Base-by-base conservation (phyloP, 2,113 vertebrate species). In the Myodes glareolus region DNA sequence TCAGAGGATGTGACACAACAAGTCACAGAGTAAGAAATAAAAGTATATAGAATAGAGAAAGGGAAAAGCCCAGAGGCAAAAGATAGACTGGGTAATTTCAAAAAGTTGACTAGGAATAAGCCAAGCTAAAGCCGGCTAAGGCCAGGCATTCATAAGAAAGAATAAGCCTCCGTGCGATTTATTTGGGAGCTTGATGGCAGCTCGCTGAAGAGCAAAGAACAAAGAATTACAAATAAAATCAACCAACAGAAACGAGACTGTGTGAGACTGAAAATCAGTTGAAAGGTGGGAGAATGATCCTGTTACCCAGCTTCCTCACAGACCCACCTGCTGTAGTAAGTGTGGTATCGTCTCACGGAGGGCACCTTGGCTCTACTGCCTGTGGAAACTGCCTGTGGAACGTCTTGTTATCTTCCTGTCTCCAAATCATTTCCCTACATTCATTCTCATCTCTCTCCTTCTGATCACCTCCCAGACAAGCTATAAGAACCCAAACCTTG, bases 391-490 rank as follows among this genome's bases (percentile, higher is more conserved):
- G 36, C 2, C 63, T 31, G 1, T 3, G 7, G 23, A 25, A 27
- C 0, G 27, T 1, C n/a, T 82, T 61, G 80, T n/a, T 45, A 4
- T 90, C 45, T 17, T 76, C 70, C 25, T 33, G 39, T n/a, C 14
- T 61, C 63, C 31, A 29, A 36, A n/a, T 47, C 1, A 12, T n/a
- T 61, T 39, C 6, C 3, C 23, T 36, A 82, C 10, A 72, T 45
- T 39, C 13, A 52, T 63, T 88, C 36, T 77, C n/a, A 3, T 58
- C 47, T 77, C 55, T 92, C n/a, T 52, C 73, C 23, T 19, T 52
- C 88, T 19, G 10, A 31, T 95, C 36, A 45, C 36, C 58, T 94
- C 65, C n/a, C 17, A 81, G 10, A 92, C 47, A 88, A 77, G 65
- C 23, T 36, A 52, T 31, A 55, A n/a, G n/a, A 33, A 87, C 55